A percentile compares a stretch with the other conserved stretches of the same genome.
phyloP scores from a whole-genome alignment of 1,140 invertebrate species.

The Rhagoletis zephyria region DNA sequence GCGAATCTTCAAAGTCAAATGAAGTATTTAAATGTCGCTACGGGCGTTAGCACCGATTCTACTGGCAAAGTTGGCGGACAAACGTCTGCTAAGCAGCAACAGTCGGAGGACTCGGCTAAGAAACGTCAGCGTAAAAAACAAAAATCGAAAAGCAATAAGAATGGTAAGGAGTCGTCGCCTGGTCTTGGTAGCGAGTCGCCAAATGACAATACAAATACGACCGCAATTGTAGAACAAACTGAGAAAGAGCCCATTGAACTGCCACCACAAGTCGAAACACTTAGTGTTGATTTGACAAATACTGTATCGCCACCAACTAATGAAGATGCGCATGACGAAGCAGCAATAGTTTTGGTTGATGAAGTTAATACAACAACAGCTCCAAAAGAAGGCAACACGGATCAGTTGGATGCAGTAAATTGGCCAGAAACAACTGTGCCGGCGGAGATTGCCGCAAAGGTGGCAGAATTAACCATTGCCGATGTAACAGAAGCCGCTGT shows the following conservation, averaged over 20 bases:
- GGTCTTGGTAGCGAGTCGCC: not conserved
- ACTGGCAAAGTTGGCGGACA: conserved; percentile 54
- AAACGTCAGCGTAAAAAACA: conserved; percentile 65
- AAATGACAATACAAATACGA: not conserved
- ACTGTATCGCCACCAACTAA: not conserved
- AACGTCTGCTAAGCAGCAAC: conserved; percentile 61
- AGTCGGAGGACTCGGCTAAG: conserved; percentile 57
- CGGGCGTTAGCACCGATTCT: conserved; percentile 59
- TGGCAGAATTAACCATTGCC: not conserved
- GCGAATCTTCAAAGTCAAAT: conserved; percentile 77
- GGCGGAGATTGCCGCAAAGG: not conserved
- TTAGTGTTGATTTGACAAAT: not conserved
- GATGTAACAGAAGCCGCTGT: conserved; percentile 14
- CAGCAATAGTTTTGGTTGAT: not conserved
- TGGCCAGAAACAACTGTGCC: not conserved
- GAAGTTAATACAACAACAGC: not conserved
- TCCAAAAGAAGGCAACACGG: not conserved
- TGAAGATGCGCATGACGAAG: not conserved
- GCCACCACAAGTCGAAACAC: not conserved
- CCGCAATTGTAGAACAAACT: not conserved
- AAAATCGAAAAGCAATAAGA: conserved; percentile 65
- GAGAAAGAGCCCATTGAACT: not conserved
- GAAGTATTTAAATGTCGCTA: conserved; percentile 71
- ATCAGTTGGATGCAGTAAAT: not conserved
- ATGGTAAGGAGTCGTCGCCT: conserved; percentile 57